Conservation (phyloP, 2,113 vertebrate species). For the Tauraco erythrolophus region DNA sequence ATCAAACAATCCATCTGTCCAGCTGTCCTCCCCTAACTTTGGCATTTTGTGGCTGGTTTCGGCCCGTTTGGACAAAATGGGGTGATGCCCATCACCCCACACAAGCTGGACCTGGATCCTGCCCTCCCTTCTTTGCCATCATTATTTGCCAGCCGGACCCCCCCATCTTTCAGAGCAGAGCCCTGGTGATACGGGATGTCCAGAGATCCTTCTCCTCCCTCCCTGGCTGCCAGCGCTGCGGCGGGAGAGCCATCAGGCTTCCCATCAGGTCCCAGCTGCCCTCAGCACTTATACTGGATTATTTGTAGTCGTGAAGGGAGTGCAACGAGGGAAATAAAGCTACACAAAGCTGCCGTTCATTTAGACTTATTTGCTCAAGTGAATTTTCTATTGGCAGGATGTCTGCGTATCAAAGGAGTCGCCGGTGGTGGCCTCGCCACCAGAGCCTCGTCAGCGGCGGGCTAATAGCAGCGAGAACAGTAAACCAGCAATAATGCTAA, state of each 20-base stretch:
- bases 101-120: neutral
- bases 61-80: neutral
- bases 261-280: accelerated
- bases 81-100: neutral
- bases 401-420: neutral
- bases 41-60: neutral
- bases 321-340: neutral
- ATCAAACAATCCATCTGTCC: neutral
- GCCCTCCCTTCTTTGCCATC: neutral
- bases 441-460: accelerated
- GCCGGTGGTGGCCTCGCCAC: accelerated
- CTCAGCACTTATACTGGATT: neutral
- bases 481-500: neutral
- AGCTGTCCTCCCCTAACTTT: neutral
- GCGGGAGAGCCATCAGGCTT: neutral
- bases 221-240: accelerated
- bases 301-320: neutral
- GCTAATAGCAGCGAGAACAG: neutral
- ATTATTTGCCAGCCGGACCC: neutral
- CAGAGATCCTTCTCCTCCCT: neutral
- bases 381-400: neutral
- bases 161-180: neutral
- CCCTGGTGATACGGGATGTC: neutral
- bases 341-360: neutral
- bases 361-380: neutral